Evolutionary conservation across 2,888 invertebrate species (phyloP).

Genomic region (Doris montereyensis): DNA sequence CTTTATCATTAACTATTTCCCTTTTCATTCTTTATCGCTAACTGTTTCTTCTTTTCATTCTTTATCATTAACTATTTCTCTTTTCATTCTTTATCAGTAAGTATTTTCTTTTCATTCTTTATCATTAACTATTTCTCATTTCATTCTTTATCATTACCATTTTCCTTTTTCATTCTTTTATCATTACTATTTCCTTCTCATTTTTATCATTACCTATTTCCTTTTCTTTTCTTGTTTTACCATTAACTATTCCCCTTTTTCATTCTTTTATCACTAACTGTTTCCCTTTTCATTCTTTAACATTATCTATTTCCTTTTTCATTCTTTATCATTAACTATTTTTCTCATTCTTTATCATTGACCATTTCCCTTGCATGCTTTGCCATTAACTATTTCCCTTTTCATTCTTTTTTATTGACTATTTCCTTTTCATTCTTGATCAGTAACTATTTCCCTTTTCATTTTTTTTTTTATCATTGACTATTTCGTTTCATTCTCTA

Average conservation of each 20-base stretch:
- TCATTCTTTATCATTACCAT: neutral
- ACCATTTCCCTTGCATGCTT: too few species aligned
- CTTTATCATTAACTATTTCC: neutral
- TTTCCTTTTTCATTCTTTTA: neutral
- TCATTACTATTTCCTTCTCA: neutral
- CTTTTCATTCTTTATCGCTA: neutral
- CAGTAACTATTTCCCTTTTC: too few species aligned
- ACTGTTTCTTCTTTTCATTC: neutral
- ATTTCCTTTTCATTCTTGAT: too few species aligned
- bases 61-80: neutral
- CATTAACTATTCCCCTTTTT: too few species aligned
- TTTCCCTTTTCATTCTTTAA: neutral
- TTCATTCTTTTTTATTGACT: too few species aligned
- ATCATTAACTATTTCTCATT: neutral
- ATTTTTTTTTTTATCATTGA: too few species aligned
- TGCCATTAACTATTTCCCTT: too few species aligned
- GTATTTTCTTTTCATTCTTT: neutral
- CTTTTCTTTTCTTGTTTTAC: neutral
- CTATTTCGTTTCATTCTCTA: too few species aligned
- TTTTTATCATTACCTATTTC: neutral
- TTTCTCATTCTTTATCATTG: neutral
- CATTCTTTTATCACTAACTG: neutral
- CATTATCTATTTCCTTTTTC: neutral
- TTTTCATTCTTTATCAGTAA: neutral
- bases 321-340: neutral